Conservation (phyloP, 2,888 invertebrate species). For the Acrobasis suavella region DNA sequence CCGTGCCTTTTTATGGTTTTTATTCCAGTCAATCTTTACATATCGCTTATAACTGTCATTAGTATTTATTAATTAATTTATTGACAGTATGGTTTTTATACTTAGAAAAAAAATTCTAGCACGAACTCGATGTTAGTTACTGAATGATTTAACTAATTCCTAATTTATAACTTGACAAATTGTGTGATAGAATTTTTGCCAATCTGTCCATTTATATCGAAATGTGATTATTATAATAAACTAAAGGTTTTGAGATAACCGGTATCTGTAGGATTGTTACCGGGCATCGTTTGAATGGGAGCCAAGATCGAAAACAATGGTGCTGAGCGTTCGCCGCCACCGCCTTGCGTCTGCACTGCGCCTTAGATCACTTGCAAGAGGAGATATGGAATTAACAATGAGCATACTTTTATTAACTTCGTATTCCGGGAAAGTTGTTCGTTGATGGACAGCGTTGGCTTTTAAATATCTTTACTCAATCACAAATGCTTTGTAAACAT, state of each 20-base stretch:
- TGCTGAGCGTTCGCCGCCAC: constrained; percentile 39
- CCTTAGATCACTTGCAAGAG: neutral
- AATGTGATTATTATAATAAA: neutral
- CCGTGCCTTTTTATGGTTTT: constrained; percentile 35
- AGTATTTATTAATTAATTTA: constrained; percentile 12
- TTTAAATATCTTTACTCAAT: no score
- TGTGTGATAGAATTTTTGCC: no score
- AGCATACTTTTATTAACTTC: no score
- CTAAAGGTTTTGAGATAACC: constrained; percentile 11
- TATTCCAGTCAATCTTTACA: constrained; percentile 26
- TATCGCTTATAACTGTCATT: constrained; percentile 27
- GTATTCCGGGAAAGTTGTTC: no score
- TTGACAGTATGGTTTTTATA: neutral
- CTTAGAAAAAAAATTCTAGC: neutral
- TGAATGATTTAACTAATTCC: no score
- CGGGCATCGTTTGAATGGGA: constrained; percentile 20
- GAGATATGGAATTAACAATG: neutral
- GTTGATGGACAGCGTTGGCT: no score
- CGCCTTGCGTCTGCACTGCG: constrained; percentile 29
- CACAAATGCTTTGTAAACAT: no score
- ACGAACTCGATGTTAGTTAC: no score
- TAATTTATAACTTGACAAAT: no score
- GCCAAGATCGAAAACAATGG: constrained; percentile 27
- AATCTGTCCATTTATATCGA: neutral
- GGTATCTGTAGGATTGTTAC: constrained; percentile 18